Evolutionary conservation across 2,797 vertebrate genomes (phyloP), one percentile per base, ranked within the genome.

Genomic region (Helostoma temminkii): DNA sequence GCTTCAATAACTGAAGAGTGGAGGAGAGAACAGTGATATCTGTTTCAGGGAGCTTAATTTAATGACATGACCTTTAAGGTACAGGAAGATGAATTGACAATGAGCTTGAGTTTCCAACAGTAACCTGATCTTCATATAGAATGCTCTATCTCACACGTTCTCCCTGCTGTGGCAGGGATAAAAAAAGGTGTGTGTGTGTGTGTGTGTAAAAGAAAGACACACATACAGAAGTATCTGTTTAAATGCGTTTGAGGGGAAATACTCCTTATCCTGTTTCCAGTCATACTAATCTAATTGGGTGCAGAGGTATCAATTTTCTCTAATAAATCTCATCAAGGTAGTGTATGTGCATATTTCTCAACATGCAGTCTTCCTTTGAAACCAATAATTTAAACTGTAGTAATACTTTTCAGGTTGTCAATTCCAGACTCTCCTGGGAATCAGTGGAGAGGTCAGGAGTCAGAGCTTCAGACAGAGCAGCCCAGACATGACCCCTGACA

Each of bases 1-100:
- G 70, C 78, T 87, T 88, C 85, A 89, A 91, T 89, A 89, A 78
- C 80, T 80, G 82, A 88, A 80, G 70, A 77, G 52, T n/a, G 50
- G 36, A 68, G 43, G 48, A 85, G 86, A 71, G 45, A 34, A 54
- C 76, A 45, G 67, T 39, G 30, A 49, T 80, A 80, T 82, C 78
- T 76, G 62, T 78, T 81, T 68, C 65, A 4, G 58, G 53, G 71
- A 77, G 74, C 49, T 84, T 81, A 71, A 74, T 57, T 73, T 73
- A 66, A 85, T 57, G 80, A 76, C 59, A 25, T 74, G 81, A 87
- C 82, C 85, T 83, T 85, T 79, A 76, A 68, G 74, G 57, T 56
- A 37, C 62, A 47, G 48, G 45, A 70, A 64, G 49, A 53, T 34
- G 74, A 74, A 79, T 59, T 59, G 67, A 75, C 62, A 62, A 67